phyloP scores from a whole-genome alignment of 2,113 vertebrate genomes.

The Oplegnathus fasciatus region DNA sequence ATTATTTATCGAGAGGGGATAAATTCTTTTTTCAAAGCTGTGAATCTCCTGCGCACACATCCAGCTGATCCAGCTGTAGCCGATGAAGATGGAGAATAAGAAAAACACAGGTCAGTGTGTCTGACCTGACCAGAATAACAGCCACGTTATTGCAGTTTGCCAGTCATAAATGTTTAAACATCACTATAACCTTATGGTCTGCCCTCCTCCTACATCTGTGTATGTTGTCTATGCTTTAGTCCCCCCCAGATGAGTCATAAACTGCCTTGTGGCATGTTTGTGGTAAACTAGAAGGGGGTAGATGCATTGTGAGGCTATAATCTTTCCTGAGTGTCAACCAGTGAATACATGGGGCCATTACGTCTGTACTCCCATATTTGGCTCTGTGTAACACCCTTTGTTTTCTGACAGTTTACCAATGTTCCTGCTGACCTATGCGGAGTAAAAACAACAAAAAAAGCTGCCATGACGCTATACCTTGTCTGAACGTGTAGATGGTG shows the following conservation, averaged over 20 bases:
- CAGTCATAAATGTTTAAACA: conserved; percentile 71
- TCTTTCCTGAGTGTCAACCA: neutral
- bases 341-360: neutral
- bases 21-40: conserved; percentile 32
- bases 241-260: conserved; percentile 57
- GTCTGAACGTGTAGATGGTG: conserved; percentile 93
- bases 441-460: neutral
- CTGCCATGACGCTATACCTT: conserved; percentile 84
- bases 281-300: conserved; percentile 7
- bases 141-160: conserved; percentile 56
- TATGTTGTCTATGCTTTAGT: conserved; percentile 1
- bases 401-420: neutral
- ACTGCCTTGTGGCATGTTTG: neutral
- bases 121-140: conserved; percentile 54
- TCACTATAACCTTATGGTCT: conserved; percentile 37
- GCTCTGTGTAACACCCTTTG: neutral
- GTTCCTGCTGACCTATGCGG: neutral
- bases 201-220: conserved; percentile 13
- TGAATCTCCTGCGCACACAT: neutral
- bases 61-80: neutral
- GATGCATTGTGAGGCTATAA: neutral
- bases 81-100: conserved; percentile 1
- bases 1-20: conserved; percentile 50
- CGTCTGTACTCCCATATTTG: neutral
- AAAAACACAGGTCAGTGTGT: conserved; percentile 30